A percentile compares a stretch with the other conserved stretches of the same genome.
Evolutionary conservation across 2,888 invertebrate species (phyloP).

Genomic region (Cheilosia pagana): DNA sequence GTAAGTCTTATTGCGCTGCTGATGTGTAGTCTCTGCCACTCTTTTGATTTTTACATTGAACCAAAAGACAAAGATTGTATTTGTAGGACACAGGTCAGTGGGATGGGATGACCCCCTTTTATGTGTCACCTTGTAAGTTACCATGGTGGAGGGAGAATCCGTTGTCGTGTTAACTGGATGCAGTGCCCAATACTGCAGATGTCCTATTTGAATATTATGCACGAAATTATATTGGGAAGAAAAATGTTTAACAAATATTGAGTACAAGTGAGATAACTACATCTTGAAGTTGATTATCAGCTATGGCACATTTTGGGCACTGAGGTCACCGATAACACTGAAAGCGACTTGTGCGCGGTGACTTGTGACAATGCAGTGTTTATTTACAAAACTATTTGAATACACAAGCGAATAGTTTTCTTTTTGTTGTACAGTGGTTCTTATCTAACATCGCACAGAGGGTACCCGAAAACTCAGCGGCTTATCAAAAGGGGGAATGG

Average conservation of each 20-base stretch:
- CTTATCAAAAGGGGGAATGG: neutral
- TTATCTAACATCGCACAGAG: neutral
- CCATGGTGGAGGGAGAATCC: neutral
- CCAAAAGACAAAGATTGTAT: conserved; percentile 16
- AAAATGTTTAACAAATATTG: neutral
- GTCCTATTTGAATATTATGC: conserved; percentile 33
- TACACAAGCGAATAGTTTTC: no score
- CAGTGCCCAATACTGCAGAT: conserved; percentile 11
- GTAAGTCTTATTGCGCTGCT: conserved; percentile 52
- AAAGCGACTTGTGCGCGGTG: neutral
- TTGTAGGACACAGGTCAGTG: conserved; percentile 47
- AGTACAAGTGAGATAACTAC: neutral
- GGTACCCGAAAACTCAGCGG: neutral
- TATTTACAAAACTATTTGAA: neutral
- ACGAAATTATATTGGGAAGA: conserved; percentile 7
- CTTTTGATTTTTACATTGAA: conserved; percentile 28
- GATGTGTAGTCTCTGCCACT: no score
- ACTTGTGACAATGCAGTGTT: neutral
- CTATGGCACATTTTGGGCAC: neutral
- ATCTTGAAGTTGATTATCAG: conserved; percentile 18
- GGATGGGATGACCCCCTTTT: conserved; percentile 22
- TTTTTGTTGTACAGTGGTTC: neutral
- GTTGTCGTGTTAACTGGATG: conserved; percentile 11
- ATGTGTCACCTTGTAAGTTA: conserved; percentile 24
- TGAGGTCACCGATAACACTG: conserved; percentile 38